Percentiles rank a stretch among this genome's conserved stretches.
Conservation (phyloP, 2,888 invertebrate species). For the Zhengitettix transpicula region DNA sequence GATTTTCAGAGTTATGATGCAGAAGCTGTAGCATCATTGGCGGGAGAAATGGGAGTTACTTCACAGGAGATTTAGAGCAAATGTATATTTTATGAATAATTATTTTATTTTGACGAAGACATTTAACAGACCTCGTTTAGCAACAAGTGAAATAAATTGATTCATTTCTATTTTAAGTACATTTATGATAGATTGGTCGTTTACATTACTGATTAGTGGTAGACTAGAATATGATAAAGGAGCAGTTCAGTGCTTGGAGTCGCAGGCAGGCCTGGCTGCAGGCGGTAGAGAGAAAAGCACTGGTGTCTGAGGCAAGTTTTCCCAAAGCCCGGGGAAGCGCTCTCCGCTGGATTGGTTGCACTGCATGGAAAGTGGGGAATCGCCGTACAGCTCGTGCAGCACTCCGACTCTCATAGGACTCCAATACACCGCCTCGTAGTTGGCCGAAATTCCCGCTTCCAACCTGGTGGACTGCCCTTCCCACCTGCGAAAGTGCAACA, state of each 20-base stretch:
- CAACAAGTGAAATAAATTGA: no score
- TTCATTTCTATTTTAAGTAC: no score
- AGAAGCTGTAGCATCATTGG: no score
- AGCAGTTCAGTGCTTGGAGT: background rate
- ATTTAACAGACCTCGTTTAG: no score
- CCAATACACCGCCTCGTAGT: constrained; percentile 76
- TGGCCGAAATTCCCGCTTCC: constrained; percentile 51
- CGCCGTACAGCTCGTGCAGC: constrained; percentile 59
- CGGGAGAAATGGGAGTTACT: no score
- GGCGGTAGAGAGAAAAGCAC: constrained; percentile 30
- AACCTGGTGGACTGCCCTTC: constrained; percentile 53
- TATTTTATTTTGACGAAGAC: no score
- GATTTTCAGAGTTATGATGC: no score
- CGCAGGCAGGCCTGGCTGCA: constrained; percentile 10
- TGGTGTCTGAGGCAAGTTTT: constrained; percentile 36
- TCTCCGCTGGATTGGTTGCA: constrained; percentile 85
- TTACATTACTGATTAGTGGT: no score
- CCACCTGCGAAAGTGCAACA: constrained; percentile 41
- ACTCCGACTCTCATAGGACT: constrained; percentile 57
- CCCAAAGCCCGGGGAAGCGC: constrained; percentile 67
- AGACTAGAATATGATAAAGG: no score
- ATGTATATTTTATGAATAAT: no score
- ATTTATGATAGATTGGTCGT: no score
- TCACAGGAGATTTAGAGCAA: no score
- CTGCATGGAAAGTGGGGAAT: constrained; percentile 87